Evolutionary conservation across 2,113 vertebrate genomes (phyloP).

Genomic region (Calypte anna): DNA sequence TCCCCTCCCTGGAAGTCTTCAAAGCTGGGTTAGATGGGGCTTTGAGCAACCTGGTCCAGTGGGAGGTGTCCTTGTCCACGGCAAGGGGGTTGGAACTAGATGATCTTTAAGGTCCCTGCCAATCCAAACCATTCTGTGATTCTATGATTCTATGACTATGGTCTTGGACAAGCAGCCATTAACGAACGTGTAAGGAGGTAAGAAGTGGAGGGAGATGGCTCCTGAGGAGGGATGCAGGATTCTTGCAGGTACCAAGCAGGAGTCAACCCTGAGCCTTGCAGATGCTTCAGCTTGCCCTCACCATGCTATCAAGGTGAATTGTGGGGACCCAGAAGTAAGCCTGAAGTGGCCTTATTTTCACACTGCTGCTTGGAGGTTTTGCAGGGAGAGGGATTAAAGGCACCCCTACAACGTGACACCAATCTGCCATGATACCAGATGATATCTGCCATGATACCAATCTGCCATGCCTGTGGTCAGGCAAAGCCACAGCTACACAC

Average conservation of each 20-base stretch:
- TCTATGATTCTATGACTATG: neutral
- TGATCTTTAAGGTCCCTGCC: no score
- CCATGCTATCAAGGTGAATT: neutral
- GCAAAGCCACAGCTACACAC: neutral
- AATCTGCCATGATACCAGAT: neutral
- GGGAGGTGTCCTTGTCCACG: no score
- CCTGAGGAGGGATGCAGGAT: neutral
- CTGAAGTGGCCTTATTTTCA: neutral
- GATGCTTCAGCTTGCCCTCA: neutral
- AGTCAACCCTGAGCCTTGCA: neutral
- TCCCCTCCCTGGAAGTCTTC: no score
- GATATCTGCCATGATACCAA: neutral
- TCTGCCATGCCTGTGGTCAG: accelerated
- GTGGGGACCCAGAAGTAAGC: neutral
- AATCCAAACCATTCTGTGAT: no score
- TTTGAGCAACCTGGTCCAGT: no score
- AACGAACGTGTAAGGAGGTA: neutral
- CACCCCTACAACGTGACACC: accelerated
- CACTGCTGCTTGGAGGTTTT: neutral
- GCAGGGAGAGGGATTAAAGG: neutral
- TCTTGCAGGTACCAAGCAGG: neutral
- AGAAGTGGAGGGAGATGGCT: accelerated
- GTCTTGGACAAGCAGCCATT: neutral
- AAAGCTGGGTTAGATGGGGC: no score
- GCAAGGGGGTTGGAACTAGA: no score